Evolutionary conservation across 2,797 vertebrate species (phyloP), one percentile per base, ranked within the genome.

Genomic region (Vultur gryphus): DNA sequence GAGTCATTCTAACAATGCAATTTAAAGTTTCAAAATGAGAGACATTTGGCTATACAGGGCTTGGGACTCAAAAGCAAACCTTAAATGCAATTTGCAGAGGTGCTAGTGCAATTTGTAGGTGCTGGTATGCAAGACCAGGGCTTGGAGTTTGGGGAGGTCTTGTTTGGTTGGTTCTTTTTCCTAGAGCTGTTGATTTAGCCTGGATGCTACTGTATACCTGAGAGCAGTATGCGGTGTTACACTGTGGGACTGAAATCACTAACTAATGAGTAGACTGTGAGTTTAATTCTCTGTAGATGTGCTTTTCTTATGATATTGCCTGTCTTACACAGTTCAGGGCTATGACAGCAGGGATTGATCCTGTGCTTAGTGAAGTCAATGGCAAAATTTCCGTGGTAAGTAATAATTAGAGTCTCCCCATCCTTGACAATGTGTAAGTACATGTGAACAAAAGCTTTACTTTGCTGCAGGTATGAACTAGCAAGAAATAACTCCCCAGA

Each of bases 391-490:
- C 49, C 14, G 12, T 5, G 4, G 15, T 52, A 37, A 58, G 51
- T 48, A 80, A 33, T 20, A 78, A 31, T 29, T 18, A 46, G 41
- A 66, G 17, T 72, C 75, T 86, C 46, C 18, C 39, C 4, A 4
- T 64, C 33, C 43, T 61, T 89, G 43, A 44, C 31, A 49, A 16
- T 20, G 5, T 84, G 48, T 23, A 71, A 76, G 44, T 58, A 51
- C 31, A 15, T 8, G 31, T 3, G 46, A 94, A 69, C 69, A 76
- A 91, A 88, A 93, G 20, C 39, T 79, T 35, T 81, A 37, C 52
- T 91, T 84, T 93, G 58, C 90, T 95, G 66, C 93, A 94, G 80
- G 93, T 96, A 87, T 39, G 75, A 95, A 96, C 88, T 94, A 91
- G 87, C 77, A 96, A 75, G 66, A 76, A 57, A 59, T 73, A 79